Conservation (phyloP, 1,140 invertebrate species). For the Bicyclus anynana region DNA sequence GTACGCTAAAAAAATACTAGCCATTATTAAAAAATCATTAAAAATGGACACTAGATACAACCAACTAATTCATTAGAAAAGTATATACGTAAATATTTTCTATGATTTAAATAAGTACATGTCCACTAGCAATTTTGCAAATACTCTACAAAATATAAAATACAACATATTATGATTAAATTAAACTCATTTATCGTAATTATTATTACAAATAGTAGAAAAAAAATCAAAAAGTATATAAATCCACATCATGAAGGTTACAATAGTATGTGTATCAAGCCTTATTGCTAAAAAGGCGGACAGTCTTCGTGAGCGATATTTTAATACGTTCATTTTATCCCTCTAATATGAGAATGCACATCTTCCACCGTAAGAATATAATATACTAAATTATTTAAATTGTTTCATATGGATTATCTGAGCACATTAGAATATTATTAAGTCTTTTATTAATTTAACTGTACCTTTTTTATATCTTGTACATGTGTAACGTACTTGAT, state of each 20-base stretch:
- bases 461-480: too few species aligned
- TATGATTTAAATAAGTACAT: constrained; percentile 26
- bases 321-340: constrained; percentile 10
- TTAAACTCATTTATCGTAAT: constrained; percentile 22
- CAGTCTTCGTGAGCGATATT: constrained; percentile 64
- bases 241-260: not conserved
- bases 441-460: too few species aligned
- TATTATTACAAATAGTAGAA: too few species aligned
- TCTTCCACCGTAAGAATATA: too few species aligned
- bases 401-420: too few species aligned
- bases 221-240: constrained; percentile 4
- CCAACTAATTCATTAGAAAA: constrained; percentile 6
- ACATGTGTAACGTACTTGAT: too few species aligned
- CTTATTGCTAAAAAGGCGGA: constrained; percentile 71
- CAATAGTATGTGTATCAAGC: constrained; percentile 28
- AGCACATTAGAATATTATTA: too few species aligned
- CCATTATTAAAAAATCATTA: not conserved
- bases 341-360: too few species aligned
- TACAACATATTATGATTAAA: constrained; percentile 16
- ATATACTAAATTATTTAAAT: too few species aligned
- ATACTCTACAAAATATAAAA: constrained; percentile 7
- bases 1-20: not conserved
- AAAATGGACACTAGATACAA: constrained; percentile 16
- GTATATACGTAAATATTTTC: constrained; percentile 17
- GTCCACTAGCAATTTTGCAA: constrained; percentile 25